A percentile compares a stretch with the other conserved stretches of the same genome.
Conservation (phyloP, 2,113 vertebrate species). For the Periophthalmodon schlosseri region DNA sequence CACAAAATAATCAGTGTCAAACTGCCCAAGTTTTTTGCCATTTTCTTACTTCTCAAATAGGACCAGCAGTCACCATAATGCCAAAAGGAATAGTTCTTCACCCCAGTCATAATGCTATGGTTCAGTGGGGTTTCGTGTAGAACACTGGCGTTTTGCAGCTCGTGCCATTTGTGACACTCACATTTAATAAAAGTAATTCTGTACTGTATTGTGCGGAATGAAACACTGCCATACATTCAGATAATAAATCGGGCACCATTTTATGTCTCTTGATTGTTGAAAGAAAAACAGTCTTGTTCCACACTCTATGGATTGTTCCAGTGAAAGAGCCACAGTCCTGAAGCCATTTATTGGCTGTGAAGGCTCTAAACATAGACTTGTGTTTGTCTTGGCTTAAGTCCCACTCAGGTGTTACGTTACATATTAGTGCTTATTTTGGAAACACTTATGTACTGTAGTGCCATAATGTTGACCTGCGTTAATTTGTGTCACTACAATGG, state of each 20-base stretch:
- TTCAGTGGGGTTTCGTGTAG: background rate
- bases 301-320: slow-evolving; percentile 33
- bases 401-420: slow-evolving; percentile 38
- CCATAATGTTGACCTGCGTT: background rate
- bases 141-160: background rate
- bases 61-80: no score
- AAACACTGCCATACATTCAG: slow-evolving; percentile 8
- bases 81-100: background rate
- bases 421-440: slow-evolving; percentile 32
- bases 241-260: slow-evolving; percentile 51
- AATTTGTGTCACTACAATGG: background rate
- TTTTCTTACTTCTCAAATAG: no score
- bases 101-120: background rate
- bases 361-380: slow-evolving; percentile 35
- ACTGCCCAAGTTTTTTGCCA: no score
- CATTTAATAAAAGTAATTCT: background rate
- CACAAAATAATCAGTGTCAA: no score
- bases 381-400: slow-evolving; percentile 57
- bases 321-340: slow-evolving; percentile 44
- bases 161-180: background rate
- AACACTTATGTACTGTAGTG: slow-evolving; percentile 9
- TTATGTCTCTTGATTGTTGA: slow-evolving; percentile 47
- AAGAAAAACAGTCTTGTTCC: slow-evolving; percentile 46
- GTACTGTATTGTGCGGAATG: background rate
- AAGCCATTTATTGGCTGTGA: slow-evolving; percentile 42